A percentile compares a stretch with the other conserved stretches of the same genome.
Conservation (phyloP, 2,888 invertebrate species). For the Pseudeuparius sepicola region DNA sequence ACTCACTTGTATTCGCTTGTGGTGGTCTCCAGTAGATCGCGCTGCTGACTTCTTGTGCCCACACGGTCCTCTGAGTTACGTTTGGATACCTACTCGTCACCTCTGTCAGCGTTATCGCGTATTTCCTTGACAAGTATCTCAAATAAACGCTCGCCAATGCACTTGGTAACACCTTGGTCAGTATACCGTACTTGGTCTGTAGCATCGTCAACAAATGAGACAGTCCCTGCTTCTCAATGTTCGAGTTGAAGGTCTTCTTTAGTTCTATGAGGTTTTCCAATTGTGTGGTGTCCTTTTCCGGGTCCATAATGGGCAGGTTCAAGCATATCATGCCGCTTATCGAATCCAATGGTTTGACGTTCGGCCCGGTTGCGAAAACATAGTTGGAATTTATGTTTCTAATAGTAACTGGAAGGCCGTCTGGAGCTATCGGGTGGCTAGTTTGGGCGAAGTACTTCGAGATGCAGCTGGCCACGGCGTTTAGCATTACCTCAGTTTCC, state of each 20-base stretch:
- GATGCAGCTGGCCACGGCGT: constrained; percentile 53
- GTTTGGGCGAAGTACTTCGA: constrained; percentile 45
- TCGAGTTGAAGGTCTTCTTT: constrained; percentile 37
- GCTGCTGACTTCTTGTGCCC: constrained; percentile 54
- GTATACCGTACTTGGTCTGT: constrained; percentile 46
- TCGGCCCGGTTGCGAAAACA: constrained; percentile 45
- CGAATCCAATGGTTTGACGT: constrained; percentile 36
- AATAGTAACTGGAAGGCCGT: constrained; percentile 52
- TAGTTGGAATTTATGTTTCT: constrained; percentile 45
- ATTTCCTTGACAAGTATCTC: constrained; percentile 55
- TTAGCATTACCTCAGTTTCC: constrained; percentile 53
- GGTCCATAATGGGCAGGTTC: constrained; percentile 47
- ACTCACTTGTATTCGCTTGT: constrained; percentile 65
- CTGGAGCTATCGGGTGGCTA: constrained; percentile 42
- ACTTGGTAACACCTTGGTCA: constrained; percentile 55
- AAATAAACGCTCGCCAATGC: constrained; percentile 45
- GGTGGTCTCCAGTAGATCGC: constrained; percentile 65
- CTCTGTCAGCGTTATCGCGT: constrained; percentile 57
- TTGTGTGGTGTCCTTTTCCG: constrained; percentile 29
- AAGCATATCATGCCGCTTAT: constrained; percentile 55
- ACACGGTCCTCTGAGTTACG: constrained; percentile 45
- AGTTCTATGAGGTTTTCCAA: constrained; percentile 36
- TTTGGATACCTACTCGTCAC: constrained; percentile 39
- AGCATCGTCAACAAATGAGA: constrained; percentile 45
- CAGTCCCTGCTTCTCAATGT: constrained; percentile 42